Percentiles rank a stretch among this genome's conserved stretches.
phyloP scores from a whole-genome alignment of 2,797 vertebrate species.

The Heteromormyrus szaboi region DNA sequence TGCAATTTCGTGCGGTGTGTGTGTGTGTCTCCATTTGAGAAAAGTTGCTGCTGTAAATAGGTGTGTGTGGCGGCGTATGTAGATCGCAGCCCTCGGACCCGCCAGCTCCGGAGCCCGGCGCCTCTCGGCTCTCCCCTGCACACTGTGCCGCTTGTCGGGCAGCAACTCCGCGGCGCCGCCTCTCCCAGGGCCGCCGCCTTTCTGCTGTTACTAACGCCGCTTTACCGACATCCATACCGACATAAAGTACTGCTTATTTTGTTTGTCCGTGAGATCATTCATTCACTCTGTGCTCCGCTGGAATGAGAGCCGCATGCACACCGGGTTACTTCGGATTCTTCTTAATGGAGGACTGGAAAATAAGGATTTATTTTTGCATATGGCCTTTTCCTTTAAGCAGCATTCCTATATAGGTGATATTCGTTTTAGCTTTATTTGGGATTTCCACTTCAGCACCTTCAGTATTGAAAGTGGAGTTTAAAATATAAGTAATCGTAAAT shows the following conservation, averaged over 20 bases:
- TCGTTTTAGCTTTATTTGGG: neutral
- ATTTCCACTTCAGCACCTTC: neutral
- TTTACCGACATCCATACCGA: too few species aligned
- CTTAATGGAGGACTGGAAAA: neutral
- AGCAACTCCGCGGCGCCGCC: neutral
- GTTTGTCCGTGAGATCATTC: neutral
- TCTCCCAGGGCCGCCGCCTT: neutral
- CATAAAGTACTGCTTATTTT: neutral
- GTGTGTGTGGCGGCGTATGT: neutral
- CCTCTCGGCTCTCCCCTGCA: neutral
- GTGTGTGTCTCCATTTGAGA: neutral
- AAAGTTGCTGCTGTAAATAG: neutral
- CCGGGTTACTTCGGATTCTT: neutral
- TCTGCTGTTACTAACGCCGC: neutral
- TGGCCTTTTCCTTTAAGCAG: neutral
- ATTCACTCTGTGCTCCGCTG: neutral
- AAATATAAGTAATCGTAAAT: neutral
- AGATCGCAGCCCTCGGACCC: neutral
- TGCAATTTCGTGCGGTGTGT: neutral
- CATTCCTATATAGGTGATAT: neutral
- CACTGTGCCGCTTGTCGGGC: neutral
- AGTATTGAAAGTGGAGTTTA: neutral
- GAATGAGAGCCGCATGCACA: neutral
- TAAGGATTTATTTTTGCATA: neutral
- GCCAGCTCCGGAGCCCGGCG: neutral